Percentiles rank a stretch among this genome's conserved stretches.
phyloP scores from a whole-genome alignment of 2,113 vertebrate species.

The Neogobius melanostomus region DNA sequence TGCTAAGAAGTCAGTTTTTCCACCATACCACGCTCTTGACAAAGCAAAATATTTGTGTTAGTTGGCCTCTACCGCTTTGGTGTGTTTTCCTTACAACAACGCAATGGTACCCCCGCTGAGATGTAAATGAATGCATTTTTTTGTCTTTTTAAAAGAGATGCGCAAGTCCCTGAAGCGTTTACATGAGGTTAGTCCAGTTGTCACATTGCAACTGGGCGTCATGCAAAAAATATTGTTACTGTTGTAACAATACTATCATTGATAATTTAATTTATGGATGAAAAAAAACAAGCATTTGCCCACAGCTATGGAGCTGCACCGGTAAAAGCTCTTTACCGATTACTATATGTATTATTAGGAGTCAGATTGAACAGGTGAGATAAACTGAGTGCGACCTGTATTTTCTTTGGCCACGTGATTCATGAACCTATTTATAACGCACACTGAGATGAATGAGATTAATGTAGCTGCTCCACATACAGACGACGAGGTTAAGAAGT shows the following conservation, averaged over 20 bases:
- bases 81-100: background rate
- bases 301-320: background rate
- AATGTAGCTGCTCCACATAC: constrained; percentile 56
- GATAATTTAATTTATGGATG: background rate
- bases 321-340: background rate
- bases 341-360: background rate
- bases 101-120: background rate
- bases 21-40: constrained; percentile 48
- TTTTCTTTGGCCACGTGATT: constrained; percentile 45
- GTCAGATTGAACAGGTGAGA: background rate
- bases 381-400: constrained; percentile 33
- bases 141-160: constrained; percentile 20
- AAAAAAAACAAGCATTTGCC: background rate
- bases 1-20: constrained; percentile 29
- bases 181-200: constrained; percentile 40
- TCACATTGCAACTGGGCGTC: constrained; percentile 19
- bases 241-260: too few species aligned
- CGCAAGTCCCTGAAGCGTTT: constrained; percentile 19
- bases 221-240: background rate
- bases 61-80: background rate
- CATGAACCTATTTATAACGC: constrained; percentile 58
- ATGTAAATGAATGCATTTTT: background rate
- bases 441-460: constrained; percentile 59
- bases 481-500: constrained; percentile 48
- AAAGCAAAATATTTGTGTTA: constrained; percentile 44